A percentile compares a stretch with the other conserved stretches of the same genome.
These are phyloP conservation scores for Gavialis gangeticus DNA, from an alignment of 2,113 vertebrate species.

Conservation along the genomic window DNA sequence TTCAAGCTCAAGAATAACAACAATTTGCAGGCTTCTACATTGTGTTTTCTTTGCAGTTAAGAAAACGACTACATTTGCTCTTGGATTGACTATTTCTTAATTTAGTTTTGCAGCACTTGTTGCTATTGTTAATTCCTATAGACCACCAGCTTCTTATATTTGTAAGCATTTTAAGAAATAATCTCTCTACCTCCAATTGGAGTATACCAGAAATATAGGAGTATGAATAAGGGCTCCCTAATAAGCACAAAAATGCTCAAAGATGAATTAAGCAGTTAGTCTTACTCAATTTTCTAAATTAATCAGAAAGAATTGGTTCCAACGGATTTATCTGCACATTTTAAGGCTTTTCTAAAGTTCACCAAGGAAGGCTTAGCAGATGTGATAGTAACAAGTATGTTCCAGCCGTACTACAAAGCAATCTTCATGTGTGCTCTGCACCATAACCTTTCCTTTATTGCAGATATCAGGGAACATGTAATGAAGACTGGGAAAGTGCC, in stretches of 20 bases:
- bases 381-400: not conserved
- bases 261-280: not conserved
- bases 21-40: not conserved
- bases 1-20: not conserved
- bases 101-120: not conserved
- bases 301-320: not conserved
- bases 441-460: slow-evolving; percentile 26
- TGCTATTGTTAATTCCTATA: not conserved
- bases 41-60: not conserved
- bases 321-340: slow-evolving; percentile 28
- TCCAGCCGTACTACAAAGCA: not conserved
- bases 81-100: not conserved
- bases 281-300: not conserved
- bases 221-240: not conserved
- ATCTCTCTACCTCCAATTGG: not conserved
- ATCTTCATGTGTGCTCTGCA: not conserved
- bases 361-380: slow-evolving; percentile 33
- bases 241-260: not conserved
- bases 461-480: not conserved
- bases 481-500: not conserved
- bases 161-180: not conserved
- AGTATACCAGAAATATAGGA: not conserved
- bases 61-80: not conserved
- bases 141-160: not conserved
- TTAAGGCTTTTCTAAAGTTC: slow-evolving; percentile 56